Conservation (phyloP, 2,797 vertebrate genomes). For the Pipistrellus kuhlii region DNA sequence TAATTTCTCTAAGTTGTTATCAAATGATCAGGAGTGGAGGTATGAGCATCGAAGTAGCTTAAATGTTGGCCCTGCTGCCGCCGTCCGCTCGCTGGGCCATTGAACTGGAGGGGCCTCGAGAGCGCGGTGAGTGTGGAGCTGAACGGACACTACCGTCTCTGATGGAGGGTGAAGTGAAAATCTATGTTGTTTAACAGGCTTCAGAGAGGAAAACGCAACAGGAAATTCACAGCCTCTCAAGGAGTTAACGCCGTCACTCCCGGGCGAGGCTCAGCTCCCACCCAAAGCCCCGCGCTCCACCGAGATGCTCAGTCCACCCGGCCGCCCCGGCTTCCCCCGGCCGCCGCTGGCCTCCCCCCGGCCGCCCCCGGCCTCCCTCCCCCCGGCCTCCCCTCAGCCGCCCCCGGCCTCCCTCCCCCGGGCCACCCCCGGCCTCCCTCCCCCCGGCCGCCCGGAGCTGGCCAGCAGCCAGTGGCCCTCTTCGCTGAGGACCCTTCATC, state of each 20-base stretch:
- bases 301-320: not conserved
- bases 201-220: not conserved
- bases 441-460: not conserved
- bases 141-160: not conserved
- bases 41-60: not conserved
- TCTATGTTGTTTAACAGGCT: constrained; percentile 38
- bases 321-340: too few species aligned
- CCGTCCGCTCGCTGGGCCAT: not conserved
- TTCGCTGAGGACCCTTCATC: constrained; percentile 57
- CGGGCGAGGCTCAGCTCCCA: not conserved
- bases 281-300: not conserved
- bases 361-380: too few species aligned
- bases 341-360: too few species aligned
- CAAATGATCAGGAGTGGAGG: not conserved
- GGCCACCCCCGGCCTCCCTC: too few species aligned
- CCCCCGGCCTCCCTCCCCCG: too few species aligned
- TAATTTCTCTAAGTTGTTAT: not conserved
- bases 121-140: not conserved
- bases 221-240: constrained; percentile 23
- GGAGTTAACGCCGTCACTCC: constrained; percentile 47
- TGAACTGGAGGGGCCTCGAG: not conserved
- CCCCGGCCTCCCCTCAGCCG: too few species aligned
- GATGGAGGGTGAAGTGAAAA: constrained; percentile 35
- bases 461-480: constrained; percentile 49
- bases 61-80: not conserved